Percentiles rank a stretch among this genome's conserved stretches.
Evolutionary conservation across 2,888 invertebrate genomes (phyloP).

Genomic region (Zonitis immaculata): DNA sequence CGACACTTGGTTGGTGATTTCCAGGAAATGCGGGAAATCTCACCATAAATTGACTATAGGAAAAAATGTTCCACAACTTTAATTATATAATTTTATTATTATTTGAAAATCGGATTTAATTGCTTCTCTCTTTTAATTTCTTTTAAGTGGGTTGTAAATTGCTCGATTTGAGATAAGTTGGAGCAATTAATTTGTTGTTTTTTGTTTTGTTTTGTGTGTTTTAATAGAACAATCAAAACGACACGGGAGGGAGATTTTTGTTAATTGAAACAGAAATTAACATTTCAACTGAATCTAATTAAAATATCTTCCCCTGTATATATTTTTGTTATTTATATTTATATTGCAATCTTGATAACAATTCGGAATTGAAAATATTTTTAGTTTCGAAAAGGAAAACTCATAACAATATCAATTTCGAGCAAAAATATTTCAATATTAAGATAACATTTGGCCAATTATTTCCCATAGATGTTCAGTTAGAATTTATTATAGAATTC

Average conservation of each 20-base stretch:
- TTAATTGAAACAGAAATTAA: neutral
- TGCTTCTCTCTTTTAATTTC: slow-evolving; percentile 19
- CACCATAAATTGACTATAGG: no score
- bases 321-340: no score
- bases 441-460: slow-evolving; percentile 28
- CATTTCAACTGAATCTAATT: neutral
- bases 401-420: slow-evolving; percentile 39
- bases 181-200: slow-evolving; percentile 25
- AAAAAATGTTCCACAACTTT: no score
- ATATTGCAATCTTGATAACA: neutral
- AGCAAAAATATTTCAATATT: slow-evolving; percentile 40
- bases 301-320: no score
- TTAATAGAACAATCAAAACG: neutral
- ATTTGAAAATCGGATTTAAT: neutral
- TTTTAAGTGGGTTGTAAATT: slow-evolving; percentile 27
- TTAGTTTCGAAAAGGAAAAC: slow-evolving; percentile 23
- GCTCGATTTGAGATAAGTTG: slow-evolving; percentile 25
- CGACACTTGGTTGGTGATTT: slow-evolving; percentile 29
- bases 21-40: neutral
- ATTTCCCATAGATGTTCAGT: slow-evolving; percentile 6
- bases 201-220: slow-evolving; percentile 2
- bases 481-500: slow-evolving; percentile 15
- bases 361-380: neutral
- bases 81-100: no score
- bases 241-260: neutral